phyloP scores from a whole-genome alignment of 1,140 invertebrate species.

The Anagrus nilaparvatae region DNA sequence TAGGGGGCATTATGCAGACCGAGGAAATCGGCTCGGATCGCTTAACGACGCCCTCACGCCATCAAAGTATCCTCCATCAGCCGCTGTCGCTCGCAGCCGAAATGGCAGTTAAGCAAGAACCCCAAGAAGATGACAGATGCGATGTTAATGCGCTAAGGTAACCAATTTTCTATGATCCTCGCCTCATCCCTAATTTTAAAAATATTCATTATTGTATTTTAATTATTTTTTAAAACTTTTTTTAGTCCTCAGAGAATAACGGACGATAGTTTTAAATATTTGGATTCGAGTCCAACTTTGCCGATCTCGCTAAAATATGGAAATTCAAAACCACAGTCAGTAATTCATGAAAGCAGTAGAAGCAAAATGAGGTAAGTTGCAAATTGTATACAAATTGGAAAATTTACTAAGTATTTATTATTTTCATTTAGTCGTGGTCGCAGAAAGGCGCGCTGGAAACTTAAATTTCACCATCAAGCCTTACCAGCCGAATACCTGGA shows the following conservation, averaged over 20 bases:
- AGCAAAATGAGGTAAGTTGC: too few species aligned
- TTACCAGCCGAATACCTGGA: conserved; percentile 67
- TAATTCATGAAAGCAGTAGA: too few species aligned
- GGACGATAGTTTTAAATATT: too few species aligned
- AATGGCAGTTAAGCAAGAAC: conserved; percentile 42
- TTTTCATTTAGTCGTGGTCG: conserved; percentile 41
- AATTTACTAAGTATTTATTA: neutral
- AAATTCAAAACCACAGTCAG: too few species aligned
- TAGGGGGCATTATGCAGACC: conserved; percentile 45
- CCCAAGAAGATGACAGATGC: conserved; percentile 33
- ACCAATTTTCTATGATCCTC: conserved; percentile 7
- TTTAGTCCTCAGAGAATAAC: too few species aligned
- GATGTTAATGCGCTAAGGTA: too few species aligned
- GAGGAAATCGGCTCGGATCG: conserved; percentile 40
- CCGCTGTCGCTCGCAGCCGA: conserved; percentile 2
- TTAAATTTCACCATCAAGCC: conserved; percentile 74
- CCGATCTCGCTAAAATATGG: too few species aligned
- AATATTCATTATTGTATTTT: too few species aligned
- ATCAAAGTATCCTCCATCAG: conserved; percentile 29
- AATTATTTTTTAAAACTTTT: too few species aligned
- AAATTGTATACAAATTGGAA: too few species aligned
- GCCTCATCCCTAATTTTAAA: too few species aligned
- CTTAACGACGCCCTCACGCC: conserved; percentile 26
- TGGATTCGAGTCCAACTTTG: too few species aligned
- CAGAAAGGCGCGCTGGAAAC: conserved; percentile 59